Evolutionary conservation across 2,113 vertebrate genomes (phyloP).

Genomic region (Lipophrys pholis): DNA sequence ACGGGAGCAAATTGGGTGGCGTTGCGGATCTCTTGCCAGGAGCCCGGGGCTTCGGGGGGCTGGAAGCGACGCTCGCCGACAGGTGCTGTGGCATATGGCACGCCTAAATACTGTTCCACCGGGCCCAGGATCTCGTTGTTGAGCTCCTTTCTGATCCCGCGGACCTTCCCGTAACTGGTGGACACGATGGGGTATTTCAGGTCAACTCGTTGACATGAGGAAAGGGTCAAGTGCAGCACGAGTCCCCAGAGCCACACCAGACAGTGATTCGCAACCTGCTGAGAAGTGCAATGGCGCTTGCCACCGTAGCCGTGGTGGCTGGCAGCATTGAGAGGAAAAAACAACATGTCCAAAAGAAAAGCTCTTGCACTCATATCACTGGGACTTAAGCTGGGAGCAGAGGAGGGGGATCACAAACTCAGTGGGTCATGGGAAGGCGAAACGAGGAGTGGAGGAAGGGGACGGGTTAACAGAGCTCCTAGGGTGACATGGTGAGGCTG

Average conservation of each 20-base stretch:
- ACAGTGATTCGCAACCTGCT: slow-evolving; percentile 74
- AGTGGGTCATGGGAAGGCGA: slow-evolving; percentile 59
- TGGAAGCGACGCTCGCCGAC: slow-evolving; percentile 91
- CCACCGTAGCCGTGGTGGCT: slow-evolving; percentile 73
- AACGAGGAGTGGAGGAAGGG: slow-evolving; percentile 61
- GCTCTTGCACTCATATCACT: slow-evolving; percentile 66
- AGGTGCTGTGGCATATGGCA: slow-evolving; percentile 92
- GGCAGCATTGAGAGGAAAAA: slow-evolving; percentile 64
- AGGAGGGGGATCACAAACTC: slow-evolving; percentile 51
- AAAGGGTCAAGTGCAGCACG: slow-evolving; percentile 81
- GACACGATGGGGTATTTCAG: slow-evolving; percentile 87
- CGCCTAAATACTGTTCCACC: slow-evolving; percentile 90
- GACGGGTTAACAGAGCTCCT: slow-evolving; percentile 59
- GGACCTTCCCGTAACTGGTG: slow-evolving; percentile 90
- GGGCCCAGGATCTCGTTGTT: slow-evolving; percentile 94
- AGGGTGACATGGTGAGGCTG: slow-evolving; percentile 61
- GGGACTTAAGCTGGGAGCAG: slow-evolving; percentile 44
- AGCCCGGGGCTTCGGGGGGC: slow-evolving; percentile 91
- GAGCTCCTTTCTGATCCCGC: slow-evolving; percentile 89
- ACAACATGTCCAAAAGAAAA: slow-evolving; percentile 79
- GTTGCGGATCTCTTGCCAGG: slow-evolving; percentile 92
- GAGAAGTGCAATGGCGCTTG: slow-evolving; percentile 53
- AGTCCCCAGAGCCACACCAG: slow-evolving; percentile 85
- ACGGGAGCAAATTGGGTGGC: slow-evolving; percentile 91
- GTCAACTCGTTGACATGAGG: slow-evolving; percentile 85